phyloP scores from a whole-genome alignment of 2,113 vertebrate genomes.

The Neogale vison region DNA sequence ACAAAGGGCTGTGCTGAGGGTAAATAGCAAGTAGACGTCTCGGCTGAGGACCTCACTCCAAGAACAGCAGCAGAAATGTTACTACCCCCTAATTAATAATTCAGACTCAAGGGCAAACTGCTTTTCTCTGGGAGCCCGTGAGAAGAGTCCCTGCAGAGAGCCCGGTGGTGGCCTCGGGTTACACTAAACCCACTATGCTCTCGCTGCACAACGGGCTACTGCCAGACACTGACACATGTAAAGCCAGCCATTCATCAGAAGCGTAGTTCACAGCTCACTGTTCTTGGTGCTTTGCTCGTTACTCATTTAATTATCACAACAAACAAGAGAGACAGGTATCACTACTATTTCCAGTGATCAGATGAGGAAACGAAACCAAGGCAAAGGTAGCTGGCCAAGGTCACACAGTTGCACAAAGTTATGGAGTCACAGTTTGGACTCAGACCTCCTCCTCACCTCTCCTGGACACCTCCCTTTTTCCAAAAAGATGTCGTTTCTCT shows the following conservation, averaged over 20 bases:
- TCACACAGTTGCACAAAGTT: not conserved
- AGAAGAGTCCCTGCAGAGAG: not conserved
- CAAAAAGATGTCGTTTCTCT: not conserved
- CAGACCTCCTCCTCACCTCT: not conserved
- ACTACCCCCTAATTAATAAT: not conserved
- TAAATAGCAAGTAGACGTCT: not conserved
- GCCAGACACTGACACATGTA: not conserved
- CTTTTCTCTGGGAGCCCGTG: not conserved
- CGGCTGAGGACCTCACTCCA: not conserved
- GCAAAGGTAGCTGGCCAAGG: not conserved
- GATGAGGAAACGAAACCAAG: slow-evolving; percentile 3
- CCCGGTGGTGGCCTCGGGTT: not conserved
- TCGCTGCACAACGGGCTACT: not conserved
- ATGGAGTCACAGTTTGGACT: not conserved
- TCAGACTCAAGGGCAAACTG: not conserved
- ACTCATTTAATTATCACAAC: not conserved
- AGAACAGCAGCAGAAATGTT: not conserved
- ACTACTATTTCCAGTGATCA: not conserved
- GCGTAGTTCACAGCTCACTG: rapidly evolving
- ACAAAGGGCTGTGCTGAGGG: not conserved
- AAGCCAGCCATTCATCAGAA: too few relatives aligned
- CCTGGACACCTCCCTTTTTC: not conserved
- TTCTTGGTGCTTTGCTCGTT: not conserved
- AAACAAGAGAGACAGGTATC: not conserved
- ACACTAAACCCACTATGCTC: not conserved